Evolutionary conservation across 2,797 vertebrate species (phyloP), one percentile per base, ranked within the genome.

Genomic region (Mallotus villosus): DNA sequence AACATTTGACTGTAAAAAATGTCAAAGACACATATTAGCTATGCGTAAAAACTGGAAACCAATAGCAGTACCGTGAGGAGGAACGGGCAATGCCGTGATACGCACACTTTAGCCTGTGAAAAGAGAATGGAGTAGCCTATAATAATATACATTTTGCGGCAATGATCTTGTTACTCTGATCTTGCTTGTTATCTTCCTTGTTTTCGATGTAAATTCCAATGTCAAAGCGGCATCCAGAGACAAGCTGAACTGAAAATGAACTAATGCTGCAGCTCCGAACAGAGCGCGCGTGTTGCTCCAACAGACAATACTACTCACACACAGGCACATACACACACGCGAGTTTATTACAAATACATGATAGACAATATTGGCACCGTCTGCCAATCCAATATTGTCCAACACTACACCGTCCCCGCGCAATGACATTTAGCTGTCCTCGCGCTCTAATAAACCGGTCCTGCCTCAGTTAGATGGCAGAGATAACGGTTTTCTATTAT

Each of bases 201-300:
- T 22, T 14, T 78, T 83, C 77, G 79, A 82, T 81, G 81, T 81
- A 79, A 83, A 86, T 81, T 75, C 85, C 82, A 84, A 81, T 68
- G 84, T 87, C 80, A 75, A 79, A 73, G 80, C 41, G 41, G 9
- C 81, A 77, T 84, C 81, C 83, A 25, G 82, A 90, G 87, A 88
- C 62, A 49, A 27, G 70, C 85, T 85, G 86, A 89, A 87, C 84
- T 87, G 86, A 87, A 71, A 76, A 72, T 83, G 85, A 90, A 90
- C 89, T 88, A 88, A 82, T 77, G 81, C 78, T 79, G 88, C 84
- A 76, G 83, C 79, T 79, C 6, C 19, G 16, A 16, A 53, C 17
- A 51, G 29, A 32, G 61, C 14, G 27, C 61, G 16, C 29, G 25
- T 14, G 16, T 34, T 29, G 8, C 67, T 41, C 57, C 57, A 58